Conservation (phyloP, 2,113 vertebrate genomes). For the Oreochromis tanganicae region DNA sequence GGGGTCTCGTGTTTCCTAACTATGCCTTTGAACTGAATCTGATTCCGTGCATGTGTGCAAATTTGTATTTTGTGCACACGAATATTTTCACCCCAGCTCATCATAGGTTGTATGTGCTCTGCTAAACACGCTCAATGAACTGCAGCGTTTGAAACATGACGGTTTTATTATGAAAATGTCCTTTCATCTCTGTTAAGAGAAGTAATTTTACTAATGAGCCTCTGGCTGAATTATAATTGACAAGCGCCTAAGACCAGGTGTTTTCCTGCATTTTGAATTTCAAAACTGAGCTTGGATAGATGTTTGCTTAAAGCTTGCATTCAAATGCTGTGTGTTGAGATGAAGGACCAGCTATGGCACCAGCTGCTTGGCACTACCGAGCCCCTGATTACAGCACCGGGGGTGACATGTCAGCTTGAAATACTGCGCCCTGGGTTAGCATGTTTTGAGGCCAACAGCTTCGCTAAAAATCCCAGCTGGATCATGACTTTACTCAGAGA, state of each 20-base stretch:
- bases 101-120: neutral
- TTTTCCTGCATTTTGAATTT: slow-evolving; percentile 39
- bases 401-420: slow-evolving; percentile 33
- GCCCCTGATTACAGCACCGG: slow-evolving; percentile 23
- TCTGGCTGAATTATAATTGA: slow-evolving; percentile 41
- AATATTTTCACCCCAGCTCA: neutral
- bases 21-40: neutral
- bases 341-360: slow-evolving; percentile 43
- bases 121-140: neutral
- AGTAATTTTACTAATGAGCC: slow-evolving; percentile 52
- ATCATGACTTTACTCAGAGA: slow-evolving; percentile 30
- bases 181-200: slow-evolving; percentile 28
- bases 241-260: slow-evolving; percentile 52
- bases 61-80: neutral
- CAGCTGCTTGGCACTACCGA: slow-evolving; percentile 27
- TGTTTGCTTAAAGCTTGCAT: slow-evolving; percentile 28
- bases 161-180: slow-evolving; percentile 49
- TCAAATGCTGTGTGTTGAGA: slow-evolving; percentile 37
- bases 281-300: neutral
- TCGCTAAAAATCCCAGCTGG: slow-evolving; percentile 24
- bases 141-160: neutral
- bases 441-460: slow-evolving; percentile 26
- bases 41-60: neutral
- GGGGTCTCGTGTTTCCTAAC: neutral
- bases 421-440: slow-evolving; percentile 6